These are phyloP conservation scores for Sanderia malayensis DNA, from an alignment of 30 jellyfish, hydroid and myxozoan species.

Conservation along the genomic window DNA sequence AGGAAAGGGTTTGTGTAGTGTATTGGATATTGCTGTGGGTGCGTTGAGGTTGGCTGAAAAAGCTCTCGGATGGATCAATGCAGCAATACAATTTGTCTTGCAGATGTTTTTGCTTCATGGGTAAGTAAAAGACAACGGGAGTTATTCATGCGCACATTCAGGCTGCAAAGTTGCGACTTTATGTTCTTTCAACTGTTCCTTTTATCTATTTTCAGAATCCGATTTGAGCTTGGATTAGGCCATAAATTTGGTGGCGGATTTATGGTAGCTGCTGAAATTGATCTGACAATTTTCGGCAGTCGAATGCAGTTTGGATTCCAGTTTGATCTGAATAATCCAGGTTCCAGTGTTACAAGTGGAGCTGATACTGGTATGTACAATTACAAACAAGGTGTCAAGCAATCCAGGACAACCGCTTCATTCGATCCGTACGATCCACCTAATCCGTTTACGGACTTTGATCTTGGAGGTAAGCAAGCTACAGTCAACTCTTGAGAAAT, in stretches of 20 bases:
- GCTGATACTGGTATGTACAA: slow-evolving; percentile 73
- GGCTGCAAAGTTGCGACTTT: too few species aligned
- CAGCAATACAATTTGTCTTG: slow-evolving; percentile 88
- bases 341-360: slow-evolving; percentile 67
- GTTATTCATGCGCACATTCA: too few species aligned
- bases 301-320: slow-evolving; percentile 81
- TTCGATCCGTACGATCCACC: slow-evolving; percentile 91
- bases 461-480: slow-evolving; percentile 70
- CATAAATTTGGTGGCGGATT: slow-evolving; percentile 86
- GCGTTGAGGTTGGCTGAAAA: slow-evolving; percentile 77
- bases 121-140: too few species aligned
- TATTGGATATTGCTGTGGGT: slow-evolving; percentile 89
- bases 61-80: slow-evolving; percentile 89
- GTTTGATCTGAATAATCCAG: slow-evolving; percentile 78
- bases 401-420: slow-evolving; percentile 73
- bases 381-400: slow-evolving; percentile 90
- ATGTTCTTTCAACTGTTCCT: too few species aligned
- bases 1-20: slow-evolving; percentile 90
- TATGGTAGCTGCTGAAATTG: slow-evolving; percentile 98
- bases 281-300: slow-evolving; percentile 79
- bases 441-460: slow-evolving; percentile 93
- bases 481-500: too few species aligned
- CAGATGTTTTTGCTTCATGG: slow-evolving; percentile 90
- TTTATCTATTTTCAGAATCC: too few species aligned
- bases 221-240: slow-evolving; percentile 94